A percentile compares a stretch with the other conserved stretches of the same genome.
These are phyloP conservation scores for Falco cherrug DNA, from an alignment of 2,797 vertebrate species.

Conservation along the genomic window DNA sequence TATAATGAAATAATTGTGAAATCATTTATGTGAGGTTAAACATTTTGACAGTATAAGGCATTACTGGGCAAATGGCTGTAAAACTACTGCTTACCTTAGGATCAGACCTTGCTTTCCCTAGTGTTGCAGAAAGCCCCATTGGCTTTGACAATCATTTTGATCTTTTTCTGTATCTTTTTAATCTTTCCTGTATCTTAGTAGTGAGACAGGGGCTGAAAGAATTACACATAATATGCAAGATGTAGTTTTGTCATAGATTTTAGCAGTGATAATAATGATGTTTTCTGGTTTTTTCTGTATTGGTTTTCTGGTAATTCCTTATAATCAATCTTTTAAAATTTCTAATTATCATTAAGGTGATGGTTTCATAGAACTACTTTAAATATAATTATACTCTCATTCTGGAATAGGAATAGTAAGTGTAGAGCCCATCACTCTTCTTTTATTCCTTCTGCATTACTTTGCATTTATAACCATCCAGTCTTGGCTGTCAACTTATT, in stretches of 20 bases:
- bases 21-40: background rate
- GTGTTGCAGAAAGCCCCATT: background rate
- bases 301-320: background rate
- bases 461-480: background rate
- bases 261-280: background rate
- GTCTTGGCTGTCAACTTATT: background rate
- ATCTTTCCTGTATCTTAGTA: background rate
- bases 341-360: background rate
- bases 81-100: background rate
- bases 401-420: background rate
- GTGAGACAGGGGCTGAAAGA: background rate
- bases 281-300: background rate
- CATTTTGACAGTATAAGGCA: background rate
- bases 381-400: background rate
- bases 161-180: background rate
- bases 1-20: background rate
- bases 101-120: background rate
- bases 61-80: background rate
- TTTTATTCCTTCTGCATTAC: background rate
- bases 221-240: background rate
- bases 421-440: background rate
- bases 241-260: background rate
- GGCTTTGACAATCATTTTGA: background rate
- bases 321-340: background rate
- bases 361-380: background rate